Conservation (phyloP, 2,113 vertebrate genomes). For the Nyctibius bracteatus region DNA sequence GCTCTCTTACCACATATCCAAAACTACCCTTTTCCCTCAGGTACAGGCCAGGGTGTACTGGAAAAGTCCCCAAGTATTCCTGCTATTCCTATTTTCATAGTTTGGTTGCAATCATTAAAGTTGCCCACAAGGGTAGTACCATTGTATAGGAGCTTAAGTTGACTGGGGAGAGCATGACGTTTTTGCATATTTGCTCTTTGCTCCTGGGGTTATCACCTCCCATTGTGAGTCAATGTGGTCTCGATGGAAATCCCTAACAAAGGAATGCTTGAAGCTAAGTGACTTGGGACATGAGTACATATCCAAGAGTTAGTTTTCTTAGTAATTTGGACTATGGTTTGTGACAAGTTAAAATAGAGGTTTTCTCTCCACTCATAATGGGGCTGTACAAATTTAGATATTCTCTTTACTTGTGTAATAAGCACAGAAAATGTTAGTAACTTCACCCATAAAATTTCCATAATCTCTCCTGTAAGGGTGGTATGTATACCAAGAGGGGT, state of each 20-base stretch:
- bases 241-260: not conserved
- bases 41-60: not conserved
- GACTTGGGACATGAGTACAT: no score
- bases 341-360: not conserved
- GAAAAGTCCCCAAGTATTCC: not conserved
- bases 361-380: not conserved
- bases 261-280: not conserved
- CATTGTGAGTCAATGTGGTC: not conserved
- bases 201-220: not conserved
- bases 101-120: not conserved
- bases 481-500: not conserved
- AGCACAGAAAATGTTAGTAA: not conserved
- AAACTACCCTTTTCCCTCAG: not conserved
- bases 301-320: not conserved
- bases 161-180: not conserved
- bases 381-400: not conserved
- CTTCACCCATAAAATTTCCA: not conserved
- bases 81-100: not conserved
- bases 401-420: not conserved
- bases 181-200: not conserved
- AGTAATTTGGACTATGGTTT: not conserved
- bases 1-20: not conserved
- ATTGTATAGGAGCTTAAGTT: not conserved
- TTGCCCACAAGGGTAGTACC: not conserved
- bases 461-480: not conserved